Conservation (phyloP, 2,113 vertebrate species). For the Trematomus loennbergii region DNA sequence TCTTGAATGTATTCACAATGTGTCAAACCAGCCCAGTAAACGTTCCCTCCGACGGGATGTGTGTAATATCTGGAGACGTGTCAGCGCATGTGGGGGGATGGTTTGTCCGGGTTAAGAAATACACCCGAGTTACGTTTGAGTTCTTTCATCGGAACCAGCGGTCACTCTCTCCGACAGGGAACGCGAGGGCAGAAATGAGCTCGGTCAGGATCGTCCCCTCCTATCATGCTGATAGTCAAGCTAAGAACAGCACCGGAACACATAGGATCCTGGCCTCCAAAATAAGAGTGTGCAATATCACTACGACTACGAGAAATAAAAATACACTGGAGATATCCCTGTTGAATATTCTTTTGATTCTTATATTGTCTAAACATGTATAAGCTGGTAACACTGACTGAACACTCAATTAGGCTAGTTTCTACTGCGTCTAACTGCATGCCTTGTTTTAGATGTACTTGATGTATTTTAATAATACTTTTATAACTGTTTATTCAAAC, state of each 20-base stretch:
- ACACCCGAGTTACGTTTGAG: conserved; percentile 28
- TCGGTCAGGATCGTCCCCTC: conserved; percentile 49
- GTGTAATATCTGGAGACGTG: conserved; percentile 51
- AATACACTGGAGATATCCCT: not conserved
- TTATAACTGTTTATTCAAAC: too few relatives aligned
- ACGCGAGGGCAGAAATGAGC: conserved; percentile 41
- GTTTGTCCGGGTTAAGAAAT: conserved; percentile 11
- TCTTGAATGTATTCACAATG: conserved; percentile 36
- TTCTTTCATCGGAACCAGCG: conserved; percentile 61
- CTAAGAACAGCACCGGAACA: not conserved
- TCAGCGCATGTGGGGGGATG: conserved; percentile 58
- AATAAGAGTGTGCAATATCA: conserved; percentile 31
- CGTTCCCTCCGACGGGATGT: conserved; percentile 59
- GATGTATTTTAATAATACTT: too few relatives aligned
- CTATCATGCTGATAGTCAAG: conserved; percentile 50
- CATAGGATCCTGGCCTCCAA: not conserved
- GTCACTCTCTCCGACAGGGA: not conserved
- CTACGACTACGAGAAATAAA: too few relatives aligned
- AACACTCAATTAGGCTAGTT: not conserved
- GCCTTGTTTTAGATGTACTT: too few relatives aligned
- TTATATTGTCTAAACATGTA: too few relatives aligned
- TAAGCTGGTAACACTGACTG: not conserved
- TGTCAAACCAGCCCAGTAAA: conserved; percentile 50
- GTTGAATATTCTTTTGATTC: not conserved
- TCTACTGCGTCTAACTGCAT: too few relatives aligned